A percentile compares a stretch with the other conserved stretches of the same genome.
phyloP scores from a whole-genome alignment of 2,113 vertebrate species.

The Hemichromis elongatus region DNA sequence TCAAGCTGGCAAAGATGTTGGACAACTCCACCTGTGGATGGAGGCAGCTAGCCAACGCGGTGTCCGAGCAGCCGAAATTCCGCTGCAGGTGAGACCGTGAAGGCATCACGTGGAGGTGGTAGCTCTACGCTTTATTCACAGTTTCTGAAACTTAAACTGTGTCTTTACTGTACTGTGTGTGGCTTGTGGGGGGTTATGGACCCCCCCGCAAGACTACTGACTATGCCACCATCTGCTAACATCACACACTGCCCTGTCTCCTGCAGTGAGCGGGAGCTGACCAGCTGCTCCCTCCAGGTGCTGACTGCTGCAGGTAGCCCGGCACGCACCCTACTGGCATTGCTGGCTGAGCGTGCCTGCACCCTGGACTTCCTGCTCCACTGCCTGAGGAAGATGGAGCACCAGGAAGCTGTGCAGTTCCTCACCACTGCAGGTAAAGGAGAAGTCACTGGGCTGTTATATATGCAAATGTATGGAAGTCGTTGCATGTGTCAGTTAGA shows the following conservation, averaged over 20 bases:
- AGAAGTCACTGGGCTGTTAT: neutral
- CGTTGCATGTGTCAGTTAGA: no score
- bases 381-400: constrained; percentile 77
- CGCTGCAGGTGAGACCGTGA: constrained; percentile 73
- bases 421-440: constrained; percentile 66
- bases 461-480: neutral
- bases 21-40: constrained; percentile 76
- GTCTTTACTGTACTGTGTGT: neutral
- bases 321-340: constrained; percentile 68
- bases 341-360: constrained; percentile 75
- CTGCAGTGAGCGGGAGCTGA: constrained; percentile 77
- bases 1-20: constrained; percentile 71
- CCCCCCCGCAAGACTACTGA: neutral
- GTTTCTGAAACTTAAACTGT: fast-evolving
- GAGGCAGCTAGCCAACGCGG: constrained; percentile 74
- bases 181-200: neutral
- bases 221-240: neutral
- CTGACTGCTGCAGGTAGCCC: constrained; percentile 77
- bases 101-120: neutral
- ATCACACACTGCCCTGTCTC: neutral
- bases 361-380: constrained; percentile 71
- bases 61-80: constrained; percentile 68
- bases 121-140: neutral
- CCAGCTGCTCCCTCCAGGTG: constrained; percentile 81
- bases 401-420: constrained; percentile 70